Base-by-base conservation (phyloP, 1,140 invertebrate species). In the Drosophila asahinai region DNA sequence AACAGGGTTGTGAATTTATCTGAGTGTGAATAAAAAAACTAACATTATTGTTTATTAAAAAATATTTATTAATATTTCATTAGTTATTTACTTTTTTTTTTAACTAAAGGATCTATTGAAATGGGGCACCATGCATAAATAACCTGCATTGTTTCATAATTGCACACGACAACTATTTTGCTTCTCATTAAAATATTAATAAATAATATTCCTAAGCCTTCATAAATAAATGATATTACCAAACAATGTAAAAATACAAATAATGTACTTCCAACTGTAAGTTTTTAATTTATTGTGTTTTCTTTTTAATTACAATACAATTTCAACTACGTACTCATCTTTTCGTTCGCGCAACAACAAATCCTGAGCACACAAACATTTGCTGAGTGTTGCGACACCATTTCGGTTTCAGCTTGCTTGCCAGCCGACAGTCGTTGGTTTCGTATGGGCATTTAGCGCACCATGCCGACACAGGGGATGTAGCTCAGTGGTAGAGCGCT, bases 401-500 rank as follows among this genome's bases (percentile, higher is more conserved):
- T 22, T 33, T 38, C 8, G 14, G 8, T 25, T 22, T 36, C 4
- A 14, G 14, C 19, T 25, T 25, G 22, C 22, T 25, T 25, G 22
- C 22, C 38, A 2, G 17, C 19, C 49, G 11, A 27, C 22, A 19
- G 4, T 2, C 17, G 22, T 65, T 33, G 11, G 3, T 22, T 58
- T 11, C 22, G 8, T 79, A 43, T 25, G 12, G 3, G 48, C 67
- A 45, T 57, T 81, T 74, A 40, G 62, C 43, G 6, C 17, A 1
- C 0, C 0, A 0, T 0, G 8, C 3, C 2, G 0, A 7, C 57
- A 19, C 25, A 15, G 83, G 84, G 84, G 84, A 89, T 89, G 84
- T 89, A 89, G 84, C 84, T 89, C 84, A 89, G 84, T 84, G 84
- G 84, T 89, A 89, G 84, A 89, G 84, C 84, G 84, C 86, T 89